Percentiles rank a stretch among this genome's conserved stretches.
phyloP scores from a whole-genome alignment of 1,140 invertebrate species.

The Andrena cerasifolii region DNA sequence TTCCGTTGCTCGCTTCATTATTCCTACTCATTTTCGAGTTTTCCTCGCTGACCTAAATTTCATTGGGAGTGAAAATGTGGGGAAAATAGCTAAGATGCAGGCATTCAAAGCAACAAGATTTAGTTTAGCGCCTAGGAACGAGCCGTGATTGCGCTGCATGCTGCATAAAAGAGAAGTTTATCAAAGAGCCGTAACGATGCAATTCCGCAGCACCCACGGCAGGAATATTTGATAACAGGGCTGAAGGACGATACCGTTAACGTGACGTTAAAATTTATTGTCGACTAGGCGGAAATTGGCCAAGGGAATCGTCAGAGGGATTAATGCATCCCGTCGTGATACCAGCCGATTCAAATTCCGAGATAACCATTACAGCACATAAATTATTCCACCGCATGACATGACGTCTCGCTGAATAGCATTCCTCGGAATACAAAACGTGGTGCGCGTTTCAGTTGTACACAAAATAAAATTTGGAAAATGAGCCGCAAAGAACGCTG shows the following conservation, averaged over 20 bases:
- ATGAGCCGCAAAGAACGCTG: no score
- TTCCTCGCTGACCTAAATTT: neutral
- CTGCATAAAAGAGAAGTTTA: slow-evolving; percentile 51
- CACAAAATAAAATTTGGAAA: no score
- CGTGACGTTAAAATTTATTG: slow-evolving; percentile 70
- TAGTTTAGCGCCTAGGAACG: slow-evolving; percentile 29
- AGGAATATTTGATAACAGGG: slow-evolving; percentile 56
- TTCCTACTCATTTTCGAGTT: neutral
- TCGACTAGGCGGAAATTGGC: slow-evolving; percentile 63
- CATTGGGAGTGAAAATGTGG: neutral
- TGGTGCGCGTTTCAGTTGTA: neutral
- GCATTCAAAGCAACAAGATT: neutral
- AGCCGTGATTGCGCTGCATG: slow-evolving; percentile 33
- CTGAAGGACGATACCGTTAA: slow-evolving; percentile 50
- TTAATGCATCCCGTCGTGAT: slow-evolving; percentile 44
- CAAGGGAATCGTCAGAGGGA: slow-evolving; percentile 55
- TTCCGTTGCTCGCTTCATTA: no score
- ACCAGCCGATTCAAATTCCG: slow-evolving; percentile 33
- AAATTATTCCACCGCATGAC: slow-evolving; percentile 47
- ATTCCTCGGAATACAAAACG: neutral
- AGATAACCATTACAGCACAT: slow-evolving; percentile 54
- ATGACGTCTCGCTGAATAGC: neutral
- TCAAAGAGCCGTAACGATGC: slow-evolving; percentile 44
- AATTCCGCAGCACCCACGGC: slow-evolving; percentile 46
- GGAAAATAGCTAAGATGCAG: neutral